phyloP scores from a whole-genome alignment of 2,888 invertebrate species.

The Eubasilissa splendida region DNA sequence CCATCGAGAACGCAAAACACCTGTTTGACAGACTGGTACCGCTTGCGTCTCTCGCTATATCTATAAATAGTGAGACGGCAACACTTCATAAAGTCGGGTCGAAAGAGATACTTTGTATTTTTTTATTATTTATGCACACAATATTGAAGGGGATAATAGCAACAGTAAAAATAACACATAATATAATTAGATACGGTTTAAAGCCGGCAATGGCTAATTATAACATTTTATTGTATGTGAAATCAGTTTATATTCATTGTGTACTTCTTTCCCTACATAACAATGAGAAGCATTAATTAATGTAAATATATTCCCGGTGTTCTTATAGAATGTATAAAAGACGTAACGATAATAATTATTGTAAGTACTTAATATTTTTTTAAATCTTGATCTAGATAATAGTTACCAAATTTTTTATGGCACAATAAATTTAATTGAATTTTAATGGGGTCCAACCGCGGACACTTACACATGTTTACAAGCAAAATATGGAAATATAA shows the following conservation, averaged over 20 bases:
- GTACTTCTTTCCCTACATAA: slow-evolving; percentile 43
- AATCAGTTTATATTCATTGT: slow-evolving; percentile 52
- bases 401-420: background rate
- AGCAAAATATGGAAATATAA: too few relatives aligned
- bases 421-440: slow-evolving; percentile 20
- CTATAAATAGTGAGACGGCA: background rate
- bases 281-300: slow-evolving; percentile 36
- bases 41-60: background rate
- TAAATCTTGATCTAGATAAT: slow-evolving; percentile 1
- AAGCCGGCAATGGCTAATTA: slow-evolving; percentile 56
- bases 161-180: slow-evolving; percentile 32
- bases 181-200: slow-evolving; percentile 42
- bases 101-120: background rate
- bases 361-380: slow-evolving; percentile 2
- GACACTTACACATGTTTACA: too few relatives aligned
- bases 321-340: slow-evolving; percentile 40
- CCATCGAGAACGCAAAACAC: background rate
- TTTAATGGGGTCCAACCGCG: background rate
- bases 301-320: slow-evolving; percentile 52
- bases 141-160: background rate
- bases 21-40: background rate
- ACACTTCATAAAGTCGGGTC: background rate
- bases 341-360: slow-evolving; percentile 22
- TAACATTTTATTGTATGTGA: slow-evolving; percentile 56
- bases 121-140: background rate